Percentiles rank a stretch among this genome's conserved stretches.
These are phyloP conservation scores for Melanotaenia pygmaea DNA, from an alignment of 2,797 vertebrate species.

Conservation along the genomic window DNA sequence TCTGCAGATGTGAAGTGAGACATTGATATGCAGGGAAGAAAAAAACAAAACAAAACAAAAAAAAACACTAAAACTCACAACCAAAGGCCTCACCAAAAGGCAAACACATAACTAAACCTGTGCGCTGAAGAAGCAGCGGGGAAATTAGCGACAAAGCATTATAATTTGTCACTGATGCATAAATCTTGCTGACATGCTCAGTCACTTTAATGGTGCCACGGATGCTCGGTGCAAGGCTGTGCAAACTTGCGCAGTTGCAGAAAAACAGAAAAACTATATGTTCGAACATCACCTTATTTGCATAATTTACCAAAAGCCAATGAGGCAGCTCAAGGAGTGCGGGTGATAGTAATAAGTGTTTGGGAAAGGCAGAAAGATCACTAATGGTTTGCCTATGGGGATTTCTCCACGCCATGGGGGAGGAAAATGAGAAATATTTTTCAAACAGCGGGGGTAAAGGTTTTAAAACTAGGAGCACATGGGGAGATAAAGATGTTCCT, in stretches of 20 bases:
- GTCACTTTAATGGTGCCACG: constrained; percentile 96
- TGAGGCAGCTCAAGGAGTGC: constrained; percentile 98
- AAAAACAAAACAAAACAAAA: constrained; percentile 40
- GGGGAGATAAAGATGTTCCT: constrained; percentile 99
- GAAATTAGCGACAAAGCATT: constrained; percentile 87
- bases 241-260: constrained; percentile 99
- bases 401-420: constrained; percentile 99
- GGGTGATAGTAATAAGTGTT: constrained; percentile 99
- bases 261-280: constrained; percentile 95
- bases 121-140: constrained; percentile 69
- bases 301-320: constrained; percentile 99
- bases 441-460: constrained; percentile 99
- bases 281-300: constrained; percentile 99
- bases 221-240: constrained; percentile 95
- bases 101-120: constrained; percentile 85
- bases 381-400: constrained; percentile 99
- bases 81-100: constrained; percentile 81
- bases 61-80: constrained; percentile 72
- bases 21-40: constrained; percentile 66
- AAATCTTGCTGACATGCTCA: constrained; percentile 99
- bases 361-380: constrained; percentile 99
- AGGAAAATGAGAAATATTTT: constrained; percentile 99
- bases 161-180: constrained; percentile 99
- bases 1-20: constrained; percentile 79
- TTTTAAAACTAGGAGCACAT: constrained; percentile 99